phyloP scores from a whole-genome alignment of 2,888 invertebrate species.

The Lymantria dispar region DNA sequence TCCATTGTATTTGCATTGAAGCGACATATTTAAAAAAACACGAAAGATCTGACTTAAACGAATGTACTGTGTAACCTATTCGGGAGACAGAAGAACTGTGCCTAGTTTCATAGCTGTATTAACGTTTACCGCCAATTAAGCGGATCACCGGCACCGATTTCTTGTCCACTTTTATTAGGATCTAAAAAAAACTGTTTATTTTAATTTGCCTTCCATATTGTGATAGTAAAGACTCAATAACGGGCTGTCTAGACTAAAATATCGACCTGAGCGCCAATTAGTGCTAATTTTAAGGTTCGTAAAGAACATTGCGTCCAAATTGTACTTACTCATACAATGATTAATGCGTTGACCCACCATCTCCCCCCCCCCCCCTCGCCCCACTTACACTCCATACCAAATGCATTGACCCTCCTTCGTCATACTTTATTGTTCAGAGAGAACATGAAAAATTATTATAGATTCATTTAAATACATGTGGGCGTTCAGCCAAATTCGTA shows the following conservation, averaged over 20 bases:
- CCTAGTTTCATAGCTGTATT: no score
- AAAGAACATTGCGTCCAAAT: constrained; percentile 20
- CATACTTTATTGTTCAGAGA: not conserved
- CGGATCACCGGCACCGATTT: no score
- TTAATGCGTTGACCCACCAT: constrained; percentile 17
- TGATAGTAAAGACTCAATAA: not conserved
- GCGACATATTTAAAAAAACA: no score
- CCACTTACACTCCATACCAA: not conserved
- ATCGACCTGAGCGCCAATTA: constrained; percentile 25
- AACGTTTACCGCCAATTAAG: no score
- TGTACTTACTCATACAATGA: constrained; percentile 26
- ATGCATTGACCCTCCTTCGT: constrained; percentile 17
- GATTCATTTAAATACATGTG: constrained; percentile 1
- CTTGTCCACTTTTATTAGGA: no score
- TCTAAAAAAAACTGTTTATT: no score
- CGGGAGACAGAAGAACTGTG: no score
- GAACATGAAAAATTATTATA: not conserved
- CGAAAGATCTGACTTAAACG: no score
- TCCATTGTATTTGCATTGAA: no score
- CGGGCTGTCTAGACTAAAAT: constrained; percentile 29
- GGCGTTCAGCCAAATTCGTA: constrained; percentile 10
- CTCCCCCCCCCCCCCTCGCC: not conserved
- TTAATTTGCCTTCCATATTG: no score
- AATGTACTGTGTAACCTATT: no score
- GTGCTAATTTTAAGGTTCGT: constrained; percentile 16